Base-by-base conservation (phyloP, 2,113 vertebrate genomes). In the Etheostoma spectabile region DNA sequence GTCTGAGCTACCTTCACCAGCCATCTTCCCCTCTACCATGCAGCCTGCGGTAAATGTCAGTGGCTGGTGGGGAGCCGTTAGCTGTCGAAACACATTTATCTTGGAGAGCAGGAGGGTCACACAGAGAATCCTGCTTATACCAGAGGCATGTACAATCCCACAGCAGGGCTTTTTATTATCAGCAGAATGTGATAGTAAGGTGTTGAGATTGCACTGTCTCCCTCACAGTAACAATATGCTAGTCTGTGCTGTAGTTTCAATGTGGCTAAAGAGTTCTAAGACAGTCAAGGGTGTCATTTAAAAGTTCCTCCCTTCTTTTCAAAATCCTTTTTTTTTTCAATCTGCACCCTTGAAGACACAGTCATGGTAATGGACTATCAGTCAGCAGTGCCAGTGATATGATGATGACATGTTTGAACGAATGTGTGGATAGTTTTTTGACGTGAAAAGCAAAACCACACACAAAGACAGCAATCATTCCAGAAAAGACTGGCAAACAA, bases 21-120 rank as follows among this genome's bases (percentile, higher is more conserved):
- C 70, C 48, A 8, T 53, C 77, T 74, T 77, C 56, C 51, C 61
- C 59, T 60, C 67, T 16, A 30, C 71, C 67, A 64, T 51, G 66
- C 78, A 80, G 80, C 80, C 85, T 75, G 61, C 66, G 60, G 89
- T 90, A 92, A 94, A 95, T 91, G 91, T 93, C 93, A 93, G 70
- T 38, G 78, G 76, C 72, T 84, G 82, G 79, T 86, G 90, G 88
- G 86, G 89, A 88, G 84, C 77, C 38, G 57, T 53, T 60, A 82
- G 80, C 84, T 93, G 91, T 94, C 90, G 0, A 78, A 90, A 89
- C 84, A 83, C 80, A 92, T 93, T 89, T 77, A 83, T 86, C 89
- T 88, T 53, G 10, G 48, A 88, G 76, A 79, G 57, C 84, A 79
- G 77, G 72, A 80, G 86, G 73, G 74, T 83, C 89, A 82, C 53